phyloP scores from a whole-genome alignment of 2,888 invertebrate genomes.

The Zygothrica quintamaculata region DNA sequence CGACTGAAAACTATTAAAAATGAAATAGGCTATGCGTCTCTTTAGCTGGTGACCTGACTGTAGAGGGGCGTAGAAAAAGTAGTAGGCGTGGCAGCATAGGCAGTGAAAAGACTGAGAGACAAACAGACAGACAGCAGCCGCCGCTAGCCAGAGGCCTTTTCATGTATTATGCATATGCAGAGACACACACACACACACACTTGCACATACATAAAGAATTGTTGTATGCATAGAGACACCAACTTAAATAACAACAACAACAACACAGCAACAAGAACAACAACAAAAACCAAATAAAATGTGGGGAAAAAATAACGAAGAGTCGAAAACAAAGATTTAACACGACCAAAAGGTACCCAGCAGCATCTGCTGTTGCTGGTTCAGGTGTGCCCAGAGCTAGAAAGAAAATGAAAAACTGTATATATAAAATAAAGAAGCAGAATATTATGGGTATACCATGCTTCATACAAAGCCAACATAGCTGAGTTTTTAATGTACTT shows the following conservation, averaged over 20 bases:
- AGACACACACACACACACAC: slow-evolving; percentile 15
- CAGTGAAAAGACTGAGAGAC: slow-evolving; percentile 14
- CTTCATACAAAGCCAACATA: no score
- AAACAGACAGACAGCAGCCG: slow-evolving; percentile 38
- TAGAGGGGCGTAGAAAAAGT: no score
- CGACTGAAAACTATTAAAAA: slow-evolving; percentile 76
- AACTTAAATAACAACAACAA: slow-evolving; percentile 48
- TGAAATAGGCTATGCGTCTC: slow-evolving; percentile 57
- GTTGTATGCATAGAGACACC: slow-evolving; percentile 49
- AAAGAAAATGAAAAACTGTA: no score
- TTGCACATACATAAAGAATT: slow-evolving; percentile 29
- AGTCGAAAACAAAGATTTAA: not conserved
- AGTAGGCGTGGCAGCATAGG: slow-evolving; percentile 10
- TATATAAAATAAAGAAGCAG: no score
- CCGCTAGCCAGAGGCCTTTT: slow-evolving; percentile 47
- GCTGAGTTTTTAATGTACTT: no score
- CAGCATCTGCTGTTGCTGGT: no score
- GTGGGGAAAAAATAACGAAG: slow-evolving; percentile 21
- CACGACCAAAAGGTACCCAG: slow-evolving; percentile 11
- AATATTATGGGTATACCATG: no score
- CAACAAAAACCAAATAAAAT: slow-evolving; percentile 14
- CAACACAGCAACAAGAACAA: slow-evolving; percentile 15
- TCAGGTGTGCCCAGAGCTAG: no score
- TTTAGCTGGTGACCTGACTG: slow-evolving; percentile 4
- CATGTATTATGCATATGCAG: slow-evolving; percentile 67